Conservation (phyloP, 2,113 vertebrate species). For the Ursus arctos region DNA sequence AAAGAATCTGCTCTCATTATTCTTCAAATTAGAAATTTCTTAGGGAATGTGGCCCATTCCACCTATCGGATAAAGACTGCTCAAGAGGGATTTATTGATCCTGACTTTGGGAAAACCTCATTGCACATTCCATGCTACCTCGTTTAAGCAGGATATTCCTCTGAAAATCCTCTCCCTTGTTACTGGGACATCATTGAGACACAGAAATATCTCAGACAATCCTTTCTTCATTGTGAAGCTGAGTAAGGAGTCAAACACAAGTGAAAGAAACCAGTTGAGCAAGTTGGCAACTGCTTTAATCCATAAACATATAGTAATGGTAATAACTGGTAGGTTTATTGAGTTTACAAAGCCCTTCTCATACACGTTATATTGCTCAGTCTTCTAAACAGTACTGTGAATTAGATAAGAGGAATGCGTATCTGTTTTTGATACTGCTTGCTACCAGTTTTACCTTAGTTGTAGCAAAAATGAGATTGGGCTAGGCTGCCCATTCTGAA, state of each 20-base stretch:
- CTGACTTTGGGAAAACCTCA: background rate
- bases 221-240: background rate
- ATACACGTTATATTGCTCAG: background rate
- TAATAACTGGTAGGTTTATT: background rate
- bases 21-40: slow-evolving; percentile 43
- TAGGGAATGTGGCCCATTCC: background rate
- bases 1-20: slow-evolving; percentile 50
- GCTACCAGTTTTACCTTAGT: background rate
- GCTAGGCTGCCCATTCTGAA: background rate
- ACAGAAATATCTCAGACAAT: background rate
- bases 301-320: background rate
- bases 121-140: background rate
- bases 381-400: background rate
- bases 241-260: background rate
- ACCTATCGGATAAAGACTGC: background rate
- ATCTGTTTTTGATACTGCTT: background rate
- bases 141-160: background rate
- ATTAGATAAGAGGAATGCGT: background rate
- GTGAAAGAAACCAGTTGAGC: background rate
- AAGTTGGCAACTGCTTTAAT: background rate
- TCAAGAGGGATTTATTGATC: slow-evolving; percentile 4
- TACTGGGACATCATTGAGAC: background rate
- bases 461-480: background rate
- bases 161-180: background rate
- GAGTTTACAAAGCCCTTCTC: background rate